These are phyloP conservation scores for Pterophyllum scalare DNA, from an alignment of 2,113 vertebrate genomes.

Conservation along the genomic window DNA sequence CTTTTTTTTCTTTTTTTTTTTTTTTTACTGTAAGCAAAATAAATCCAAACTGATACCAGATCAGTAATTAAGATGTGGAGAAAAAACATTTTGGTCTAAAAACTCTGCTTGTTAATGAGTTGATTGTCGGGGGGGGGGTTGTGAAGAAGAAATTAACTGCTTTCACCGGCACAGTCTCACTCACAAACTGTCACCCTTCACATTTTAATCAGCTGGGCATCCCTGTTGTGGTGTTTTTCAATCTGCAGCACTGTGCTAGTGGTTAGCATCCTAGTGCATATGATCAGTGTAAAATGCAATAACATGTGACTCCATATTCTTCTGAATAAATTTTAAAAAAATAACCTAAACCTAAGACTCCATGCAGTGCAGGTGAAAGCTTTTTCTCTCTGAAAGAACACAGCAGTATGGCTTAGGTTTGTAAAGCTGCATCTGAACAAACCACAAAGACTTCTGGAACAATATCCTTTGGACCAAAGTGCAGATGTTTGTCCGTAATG, in stretches of 20 bases:
- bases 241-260: background rate
- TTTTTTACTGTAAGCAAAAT: background rate
- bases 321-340: too few species aligned
- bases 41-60: background rate
- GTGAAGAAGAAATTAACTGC: background rate
- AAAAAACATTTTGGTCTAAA: background rate
- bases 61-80: background rate
- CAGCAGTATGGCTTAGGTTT: too few species aligned
- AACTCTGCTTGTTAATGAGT: background rate
- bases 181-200: background rate
- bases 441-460: too few species aligned
- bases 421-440: too few species aligned
- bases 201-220: background rate
- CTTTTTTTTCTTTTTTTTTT: too few species aligned
- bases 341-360: too few species aligned
- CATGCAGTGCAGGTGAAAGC: too few species aligned
- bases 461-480: too few species aligned
- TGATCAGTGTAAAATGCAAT: background rate
- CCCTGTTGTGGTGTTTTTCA: too few species aligned
- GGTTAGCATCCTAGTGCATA: background rate
- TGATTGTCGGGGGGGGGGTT: too few species aligned
- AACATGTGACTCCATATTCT: background rate
- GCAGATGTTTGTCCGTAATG: too few species aligned
- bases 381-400: too few species aligned
- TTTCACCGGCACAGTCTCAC: background rate